Conservation (phyloP, 2,888 invertebrate genomes). For the Rhimphoctona megacephalus region DNA sequence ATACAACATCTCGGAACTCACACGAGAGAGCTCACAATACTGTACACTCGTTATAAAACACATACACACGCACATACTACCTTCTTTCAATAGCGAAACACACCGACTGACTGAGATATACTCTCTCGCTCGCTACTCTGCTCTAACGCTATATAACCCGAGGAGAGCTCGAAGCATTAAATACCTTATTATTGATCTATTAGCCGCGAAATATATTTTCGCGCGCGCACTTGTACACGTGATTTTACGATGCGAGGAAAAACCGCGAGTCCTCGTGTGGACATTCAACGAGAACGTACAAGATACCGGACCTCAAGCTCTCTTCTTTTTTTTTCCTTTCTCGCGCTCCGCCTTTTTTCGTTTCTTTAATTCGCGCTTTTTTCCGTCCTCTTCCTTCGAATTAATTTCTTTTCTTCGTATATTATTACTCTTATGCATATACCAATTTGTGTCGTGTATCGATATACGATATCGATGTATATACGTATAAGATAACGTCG, state of each 20-base stretch:
- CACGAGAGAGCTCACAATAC: constrained; percentile 69
- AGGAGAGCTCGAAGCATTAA: constrained; percentile 78
- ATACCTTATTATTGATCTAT: constrained; percentile 85
- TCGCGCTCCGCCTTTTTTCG: not conserved
- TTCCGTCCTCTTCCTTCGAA: not conserved
- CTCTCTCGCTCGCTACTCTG: constrained; percentile 69
- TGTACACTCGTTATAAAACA: constrained; percentile 27
- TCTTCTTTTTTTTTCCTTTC: constrained; percentile 15
- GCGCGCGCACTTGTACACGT: constrained; percentile 79
- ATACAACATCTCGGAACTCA: constrained; percentile 74
- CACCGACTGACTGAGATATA: constrained; percentile 29
- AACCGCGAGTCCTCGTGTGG: constrained; percentile 55
- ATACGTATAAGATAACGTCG: constrained; percentile 50
- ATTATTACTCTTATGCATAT: constrained; percentile 12
- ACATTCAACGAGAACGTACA: constrained; percentile 27
- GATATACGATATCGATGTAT: constrained; percentile 7
- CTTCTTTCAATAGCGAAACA: constrained; percentile 17
- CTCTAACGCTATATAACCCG: constrained; percentile 51
- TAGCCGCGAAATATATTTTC: constrained; percentile 80
- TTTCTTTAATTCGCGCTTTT: constrained; percentile 35
- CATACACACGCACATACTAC: constrained; percentile 33
- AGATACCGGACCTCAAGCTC: constrained; percentile 12
- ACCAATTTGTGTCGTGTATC: constrained; percentile 17
- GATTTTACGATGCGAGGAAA: constrained; percentile 66
- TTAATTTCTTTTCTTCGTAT: constrained; percentile 1